These are phyloP conservation scores for Drosophila prosaltans DNA, from an alignment of 1,140 invertebrate genomes.

Conservation along the genomic window DNA sequence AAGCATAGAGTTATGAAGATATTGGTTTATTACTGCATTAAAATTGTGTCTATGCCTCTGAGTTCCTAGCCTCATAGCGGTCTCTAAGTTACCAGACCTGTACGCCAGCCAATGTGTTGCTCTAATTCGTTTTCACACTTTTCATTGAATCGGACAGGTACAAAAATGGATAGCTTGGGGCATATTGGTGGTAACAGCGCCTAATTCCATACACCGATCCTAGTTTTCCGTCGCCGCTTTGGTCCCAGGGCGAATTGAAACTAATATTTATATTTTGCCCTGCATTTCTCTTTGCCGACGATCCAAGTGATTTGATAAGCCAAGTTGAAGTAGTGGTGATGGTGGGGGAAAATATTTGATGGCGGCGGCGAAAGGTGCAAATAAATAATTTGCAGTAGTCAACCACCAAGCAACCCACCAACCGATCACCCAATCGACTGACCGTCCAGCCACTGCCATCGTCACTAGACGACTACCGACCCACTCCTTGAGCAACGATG, in stretches of 20 bases:
- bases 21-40: too few relatives aligned
- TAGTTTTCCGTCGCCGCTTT: constrained; percentile 5
- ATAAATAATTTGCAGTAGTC: constrained; percentile 80
- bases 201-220: constrained; percentile 69
- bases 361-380: constrained; percentile 74
- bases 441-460: constrained; percentile 23
- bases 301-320: constrained; percentile 74
- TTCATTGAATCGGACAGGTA: constrained; percentile 65
- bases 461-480: constrained; percentile 52
- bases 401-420: constrained; percentile 18
- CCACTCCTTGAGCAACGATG: constrained; percentile 45
- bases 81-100: background rate
- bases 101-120: constrained; percentile 23
- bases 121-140: constrained; percentile 78
- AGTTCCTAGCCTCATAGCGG: too few relatives aligned
- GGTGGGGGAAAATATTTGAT: constrained; percentile 10
- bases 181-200: constrained; percentile 42
- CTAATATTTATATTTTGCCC: constrained; percentile 79
- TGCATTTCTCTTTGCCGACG: constrained; percentile 65
- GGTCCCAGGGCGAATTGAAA: constrained; percentile 31
- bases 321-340: too few relatives aligned
- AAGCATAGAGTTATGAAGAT: background rate
- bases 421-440: constrained; percentile 32
- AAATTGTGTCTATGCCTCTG: too few relatives aligned
- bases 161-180: constrained; percentile 46